Evolutionary conservation across 1,140 invertebrate genomes (phyloP).

Genomic region (Mesaphorura yosii): DNA sequence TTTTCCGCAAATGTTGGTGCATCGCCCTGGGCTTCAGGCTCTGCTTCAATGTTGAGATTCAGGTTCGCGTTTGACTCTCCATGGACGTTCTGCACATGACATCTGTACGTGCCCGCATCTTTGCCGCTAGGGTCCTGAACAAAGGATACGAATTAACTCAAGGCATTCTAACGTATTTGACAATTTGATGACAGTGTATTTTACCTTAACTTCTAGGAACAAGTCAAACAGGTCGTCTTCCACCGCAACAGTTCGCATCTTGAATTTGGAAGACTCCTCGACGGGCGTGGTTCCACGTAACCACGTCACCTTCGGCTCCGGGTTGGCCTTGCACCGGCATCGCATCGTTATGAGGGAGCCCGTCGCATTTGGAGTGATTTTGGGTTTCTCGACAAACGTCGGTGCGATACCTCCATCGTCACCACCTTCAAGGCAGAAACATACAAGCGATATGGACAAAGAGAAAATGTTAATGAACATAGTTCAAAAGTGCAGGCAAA

Average conservation of each 20-base stretch:
- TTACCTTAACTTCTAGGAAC: conserved; percentile 73
- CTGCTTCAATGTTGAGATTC: conserved; percentile 93
- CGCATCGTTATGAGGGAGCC: conserved; percentile 91
- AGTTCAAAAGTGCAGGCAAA: too few relatives aligned
- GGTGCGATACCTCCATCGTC: conserved; percentile 81
- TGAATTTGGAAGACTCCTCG: conserved; percentile 72
- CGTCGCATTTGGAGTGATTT: conserved; percentile 93
- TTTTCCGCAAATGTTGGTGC: conserved; percentile 98
- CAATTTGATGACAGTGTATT: too few relatives aligned
- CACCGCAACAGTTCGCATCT: conserved; percentile 58
- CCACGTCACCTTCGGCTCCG: conserved; percentile 79
- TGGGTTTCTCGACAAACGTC: conserved; percentile 89
- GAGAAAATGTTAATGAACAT: neutral
- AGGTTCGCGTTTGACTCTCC: conserved; percentile 97
- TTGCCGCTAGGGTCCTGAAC: conserved; percentile 78
- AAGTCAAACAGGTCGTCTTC: conserved; percentile 82
- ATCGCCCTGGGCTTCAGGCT: conserved; percentile 78
- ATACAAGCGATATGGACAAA: neutral
- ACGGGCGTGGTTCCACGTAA: conserved; percentile 73
- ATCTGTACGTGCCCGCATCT: conserved; percentile 94
- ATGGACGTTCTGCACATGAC: conserved; percentile 89
- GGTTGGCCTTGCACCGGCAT: conserved; percentile 85
- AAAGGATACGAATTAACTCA: conserved; percentile 29
- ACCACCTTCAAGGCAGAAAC: conserved; percentile 54
- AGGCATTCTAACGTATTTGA: too few relatives aligned